phyloP scores from a whole-genome alignment of 2,113 vertebrate species.

The Taurulus bubalis region DNA sequence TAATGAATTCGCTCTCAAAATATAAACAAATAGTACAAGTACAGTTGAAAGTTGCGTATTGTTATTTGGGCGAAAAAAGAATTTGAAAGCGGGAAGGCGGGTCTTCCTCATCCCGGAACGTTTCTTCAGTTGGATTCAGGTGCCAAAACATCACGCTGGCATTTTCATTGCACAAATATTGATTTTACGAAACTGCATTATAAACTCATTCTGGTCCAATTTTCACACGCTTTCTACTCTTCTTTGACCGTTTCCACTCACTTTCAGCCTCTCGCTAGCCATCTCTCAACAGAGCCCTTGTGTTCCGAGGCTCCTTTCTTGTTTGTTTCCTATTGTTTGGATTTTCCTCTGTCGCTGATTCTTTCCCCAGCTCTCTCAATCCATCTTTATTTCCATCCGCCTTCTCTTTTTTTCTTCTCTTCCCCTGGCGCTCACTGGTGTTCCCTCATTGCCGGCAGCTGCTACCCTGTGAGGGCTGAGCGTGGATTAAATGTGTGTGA shows the following conservation, averaged over 20 bases:
- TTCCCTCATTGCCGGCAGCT: constrained; percentile 61
- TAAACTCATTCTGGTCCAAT: constrained; percentile 7
- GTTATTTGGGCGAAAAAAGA: neutral
- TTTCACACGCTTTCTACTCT: neutral
- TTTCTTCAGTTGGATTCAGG: neutral
- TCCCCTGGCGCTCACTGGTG: constrained; percentile 49
- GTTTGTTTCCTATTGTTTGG: constrained; percentile 65
- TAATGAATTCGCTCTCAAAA: neutral
- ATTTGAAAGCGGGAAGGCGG: neutral
- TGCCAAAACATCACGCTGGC: neutral
- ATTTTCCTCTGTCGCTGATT: constrained; percentile 53
- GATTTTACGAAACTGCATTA: constrained; percentile 26
- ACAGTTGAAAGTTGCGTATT: neutral
- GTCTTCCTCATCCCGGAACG: neutral
- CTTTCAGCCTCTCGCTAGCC: constrained; percentile 1
- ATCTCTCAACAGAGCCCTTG: constrained; percentile 24
- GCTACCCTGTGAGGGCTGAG: constrained; percentile 30
- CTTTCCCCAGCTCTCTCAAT: constrained; percentile 42
- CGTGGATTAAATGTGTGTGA: constrained; percentile 31
- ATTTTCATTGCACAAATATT: constrained; percentile 20
- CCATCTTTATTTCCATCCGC: constrained; percentile 58
- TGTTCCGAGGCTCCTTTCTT: constrained; percentile 28
- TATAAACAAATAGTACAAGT: too few species aligned
- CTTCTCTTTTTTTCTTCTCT: constrained; percentile 38
- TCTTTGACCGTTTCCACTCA: neutral